Evolutionary conservation across 2,797 vertebrate species (phyloP).

Genomic region (Poecilia velifera): DNA sequence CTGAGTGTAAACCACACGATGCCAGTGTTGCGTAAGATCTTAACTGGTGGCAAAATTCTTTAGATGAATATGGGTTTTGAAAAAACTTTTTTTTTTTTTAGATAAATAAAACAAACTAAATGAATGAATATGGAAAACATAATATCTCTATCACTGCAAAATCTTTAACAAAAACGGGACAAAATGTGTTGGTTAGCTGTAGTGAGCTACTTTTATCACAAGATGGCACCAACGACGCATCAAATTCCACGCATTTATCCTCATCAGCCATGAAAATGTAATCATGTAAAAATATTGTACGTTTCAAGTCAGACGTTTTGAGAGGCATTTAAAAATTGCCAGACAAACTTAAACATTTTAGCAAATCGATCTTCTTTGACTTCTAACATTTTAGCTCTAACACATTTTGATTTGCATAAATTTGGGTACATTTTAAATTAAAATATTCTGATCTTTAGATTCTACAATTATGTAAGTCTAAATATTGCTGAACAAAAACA

Average conservation of each 20-base stretch:
- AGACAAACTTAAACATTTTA: neutral
- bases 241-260: neutral
- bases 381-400: neutral
- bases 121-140: neutral
- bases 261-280: neutral
- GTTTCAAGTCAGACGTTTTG: neutral
- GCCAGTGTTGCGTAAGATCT: neutral
- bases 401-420: neutral
- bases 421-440: neutral
- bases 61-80: neutral
- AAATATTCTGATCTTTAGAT: neutral
- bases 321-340: neutral
- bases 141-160: neutral
- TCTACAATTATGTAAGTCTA: neutral
- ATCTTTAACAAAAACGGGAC: neutral
- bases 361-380: neutral
- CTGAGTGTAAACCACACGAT: neutral
- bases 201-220: neutral
- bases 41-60: neutral
- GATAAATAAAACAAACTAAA: neutral
- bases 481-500: neutral
- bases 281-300: neutral
- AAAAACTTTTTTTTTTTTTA: neutral
- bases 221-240: constrained; percentile 3
- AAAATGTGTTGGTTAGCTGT: neutral